Evolutionary conservation across 2,113 vertebrate genomes (phyloP).

Genomic region (Pseudopodoces humilis): DNA sequence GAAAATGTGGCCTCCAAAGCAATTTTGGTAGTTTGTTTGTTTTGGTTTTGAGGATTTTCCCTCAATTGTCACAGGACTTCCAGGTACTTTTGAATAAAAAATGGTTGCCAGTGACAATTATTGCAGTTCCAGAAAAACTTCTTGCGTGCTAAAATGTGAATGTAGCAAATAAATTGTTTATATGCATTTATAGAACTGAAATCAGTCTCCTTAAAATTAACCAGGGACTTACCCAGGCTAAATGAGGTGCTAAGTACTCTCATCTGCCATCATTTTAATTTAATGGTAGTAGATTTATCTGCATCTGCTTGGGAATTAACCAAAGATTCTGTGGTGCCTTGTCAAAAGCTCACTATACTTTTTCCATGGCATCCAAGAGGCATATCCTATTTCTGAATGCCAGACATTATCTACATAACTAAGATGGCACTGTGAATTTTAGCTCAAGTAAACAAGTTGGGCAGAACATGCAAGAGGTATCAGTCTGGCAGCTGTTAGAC

Average conservation of each 20-base stretch:
- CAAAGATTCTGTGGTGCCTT: background rate
- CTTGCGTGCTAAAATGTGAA: background rate
- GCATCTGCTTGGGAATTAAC: background rate
- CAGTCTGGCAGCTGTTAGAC: background rate
- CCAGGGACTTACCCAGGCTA: background rate
- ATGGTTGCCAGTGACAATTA: background rate
- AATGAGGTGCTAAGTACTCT: background rate
- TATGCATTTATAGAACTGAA: background rate
- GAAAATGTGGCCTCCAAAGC: background rate
- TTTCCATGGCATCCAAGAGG: background rate
- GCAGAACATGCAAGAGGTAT: background rate
- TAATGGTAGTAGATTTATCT: background rate
- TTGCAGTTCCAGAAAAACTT: background rate
- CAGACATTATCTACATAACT: background rate
- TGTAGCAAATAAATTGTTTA: background rate
- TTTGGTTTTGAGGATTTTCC: background rate
- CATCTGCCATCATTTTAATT: background rate
- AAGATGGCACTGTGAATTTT: background rate
- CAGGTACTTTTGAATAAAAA: background rate
- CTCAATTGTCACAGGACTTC: background rate
- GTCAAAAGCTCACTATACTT: background rate
- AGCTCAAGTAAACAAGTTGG: background rate
- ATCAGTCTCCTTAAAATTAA: background rate
- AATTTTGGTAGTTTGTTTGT: background rate
- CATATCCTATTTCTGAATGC: background rate